These are phyloP conservation scores for Cryptoblepharus egeriae DNA, from an alignment of 2,797 vertebrate species.

Conservation along the genomic window DNA sequence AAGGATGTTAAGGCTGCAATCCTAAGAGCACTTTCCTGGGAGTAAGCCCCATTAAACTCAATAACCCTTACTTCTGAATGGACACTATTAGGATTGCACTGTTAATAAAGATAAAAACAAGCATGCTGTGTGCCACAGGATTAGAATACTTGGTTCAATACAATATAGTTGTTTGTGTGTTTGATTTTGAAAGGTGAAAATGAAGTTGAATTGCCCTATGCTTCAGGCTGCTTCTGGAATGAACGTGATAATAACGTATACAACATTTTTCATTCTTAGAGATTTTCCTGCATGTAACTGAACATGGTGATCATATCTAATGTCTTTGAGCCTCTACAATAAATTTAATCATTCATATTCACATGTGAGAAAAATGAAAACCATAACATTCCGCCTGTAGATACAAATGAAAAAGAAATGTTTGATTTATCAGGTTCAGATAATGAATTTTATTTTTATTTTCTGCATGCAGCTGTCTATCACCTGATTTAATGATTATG, in stretches of 20 bases:
- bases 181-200: background rate
- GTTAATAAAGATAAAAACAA: too few relatives aligned
- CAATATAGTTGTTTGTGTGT: background rate
- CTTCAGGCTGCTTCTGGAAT: background rate
- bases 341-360: background rate
- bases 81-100: too few relatives aligned
- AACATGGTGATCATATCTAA: background rate
- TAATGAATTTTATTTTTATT: background rate
- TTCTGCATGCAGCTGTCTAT: background rate
- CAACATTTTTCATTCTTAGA: background rate
- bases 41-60: too few relatives aligned
- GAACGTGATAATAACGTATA: background rate
- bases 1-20: too few relatives aligned
- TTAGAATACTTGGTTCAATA: background rate
- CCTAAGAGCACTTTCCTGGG: too few relatives aligned
- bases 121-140: background rate
- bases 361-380: background rate
- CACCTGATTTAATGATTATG: background rate
- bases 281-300: background rate
- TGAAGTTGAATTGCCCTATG: background rate
- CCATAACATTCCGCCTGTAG: background rate
- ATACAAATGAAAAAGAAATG: background rate
- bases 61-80: too few relatives aligned
- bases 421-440: background rate
- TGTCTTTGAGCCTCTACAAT: background rate